Evolutionary conservation across 2,113 vertebrate genomes (phyloP).

Genomic region (Arvicanthis niloticus): DNA sequence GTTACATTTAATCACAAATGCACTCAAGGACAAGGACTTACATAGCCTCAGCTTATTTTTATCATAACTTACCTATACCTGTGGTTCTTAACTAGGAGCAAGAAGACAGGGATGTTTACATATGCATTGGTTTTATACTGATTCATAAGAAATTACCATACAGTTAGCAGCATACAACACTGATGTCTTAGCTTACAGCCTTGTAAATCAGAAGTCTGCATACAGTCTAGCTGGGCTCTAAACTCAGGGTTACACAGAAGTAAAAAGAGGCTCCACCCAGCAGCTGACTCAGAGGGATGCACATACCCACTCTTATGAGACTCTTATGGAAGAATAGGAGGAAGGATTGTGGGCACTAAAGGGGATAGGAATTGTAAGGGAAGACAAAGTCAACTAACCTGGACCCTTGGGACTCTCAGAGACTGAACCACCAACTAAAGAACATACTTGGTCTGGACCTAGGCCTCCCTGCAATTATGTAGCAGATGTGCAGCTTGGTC

Average conservation of each 20-base stretch:
- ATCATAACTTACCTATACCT: not conserved
- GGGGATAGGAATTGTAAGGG: too few species aligned
- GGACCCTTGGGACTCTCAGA: too few species aligned
- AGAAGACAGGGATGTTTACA: slow-evolving; percentile 10
- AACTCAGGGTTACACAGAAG: not conserved
- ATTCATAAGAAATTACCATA: slow-evolving; percentile 56
- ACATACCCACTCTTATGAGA: too few species aligned
- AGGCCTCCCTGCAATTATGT: too few species aligned
- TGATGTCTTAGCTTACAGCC: slow-evolving; percentile 4
- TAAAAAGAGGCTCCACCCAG: not conserved
- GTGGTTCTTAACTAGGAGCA: slow-evolving; percentile 37
- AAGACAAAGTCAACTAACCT: too few species aligned
- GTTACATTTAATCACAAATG: slow-evolving; percentile 47
- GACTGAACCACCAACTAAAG: too few species aligned
- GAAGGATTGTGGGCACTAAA: too few species aligned
- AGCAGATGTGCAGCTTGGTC: too few species aligned
- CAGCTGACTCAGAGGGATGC: too few species aligned
- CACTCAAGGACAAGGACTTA: slow-evolving; percentile 53
- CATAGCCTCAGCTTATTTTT: slow-evolving; percentile 41
- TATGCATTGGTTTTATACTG: slow-evolving; percentile 3
- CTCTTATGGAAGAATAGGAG: too few species aligned
- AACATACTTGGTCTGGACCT: too few species aligned
- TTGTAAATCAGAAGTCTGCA: slow-evolving; percentile 13
- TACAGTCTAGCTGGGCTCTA: not conserved
- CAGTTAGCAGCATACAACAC: not conserved